Evolutionary conservation across 2,113 vertebrate genomes (phyloP).

Genomic region (Rana temporaria): DNA sequence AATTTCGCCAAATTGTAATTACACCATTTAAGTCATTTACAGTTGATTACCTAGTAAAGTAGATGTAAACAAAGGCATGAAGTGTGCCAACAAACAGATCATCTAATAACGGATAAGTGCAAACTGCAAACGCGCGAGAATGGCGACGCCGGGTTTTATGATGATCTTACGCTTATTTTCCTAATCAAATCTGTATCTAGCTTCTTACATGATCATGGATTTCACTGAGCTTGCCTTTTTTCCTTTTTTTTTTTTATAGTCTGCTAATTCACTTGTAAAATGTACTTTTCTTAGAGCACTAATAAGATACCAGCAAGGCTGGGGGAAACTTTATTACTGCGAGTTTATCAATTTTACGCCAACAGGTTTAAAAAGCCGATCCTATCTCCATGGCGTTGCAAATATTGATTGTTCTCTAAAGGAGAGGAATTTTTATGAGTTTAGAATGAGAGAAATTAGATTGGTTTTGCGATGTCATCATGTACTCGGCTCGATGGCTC

Average conservation of each 20-base stretch:
- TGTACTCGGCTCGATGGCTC: conserved; percentile 34
- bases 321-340: conserved; percentile 42
- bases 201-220: conserved; percentile 27
- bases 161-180: background rate
- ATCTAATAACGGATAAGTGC: conserved; percentile 42
- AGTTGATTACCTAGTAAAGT: conserved; percentile 51
- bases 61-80: conserved; percentile 40
- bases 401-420: conserved; percentile 56
- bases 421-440: conserved; percentile 52
- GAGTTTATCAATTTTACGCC: conserved; percentile 54
- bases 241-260: conserved; percentile 25
- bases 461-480: conserved; percentile 54
- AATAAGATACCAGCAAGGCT: conserved; percentile 49
- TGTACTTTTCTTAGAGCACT: conserved; percentile 44
- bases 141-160: background rate
- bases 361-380: conserved; percentile 55
- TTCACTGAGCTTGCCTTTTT: conserved; percentile 5
- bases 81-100: conserved; percentile 42
- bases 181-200: conserved; percentile 32
- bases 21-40: conserved; percentile 55
- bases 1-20: conserved; percentile 55
- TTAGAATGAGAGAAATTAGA: conserved; percentile 53
- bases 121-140: background rate
- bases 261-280: conserved; percentile 56
- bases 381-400: conserved; percentile 41